phyloP scores from a whole-genome alignment of 2,113 vertebrate species.

The Cyprinodon variegatus region DNA sequence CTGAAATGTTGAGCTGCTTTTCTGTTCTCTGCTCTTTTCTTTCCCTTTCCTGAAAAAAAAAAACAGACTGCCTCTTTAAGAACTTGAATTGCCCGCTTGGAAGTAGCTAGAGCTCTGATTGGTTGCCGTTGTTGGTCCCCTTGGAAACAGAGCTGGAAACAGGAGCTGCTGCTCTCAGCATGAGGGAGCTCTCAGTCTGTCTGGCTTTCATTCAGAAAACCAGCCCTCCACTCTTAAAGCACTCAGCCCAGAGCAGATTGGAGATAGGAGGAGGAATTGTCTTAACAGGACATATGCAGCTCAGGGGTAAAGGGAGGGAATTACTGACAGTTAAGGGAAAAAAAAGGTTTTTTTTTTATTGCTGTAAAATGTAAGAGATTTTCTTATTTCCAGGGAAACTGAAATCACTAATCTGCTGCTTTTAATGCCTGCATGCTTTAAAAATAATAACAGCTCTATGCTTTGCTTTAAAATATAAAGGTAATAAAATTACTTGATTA shows the following conservation, averaged over 20 bases:
- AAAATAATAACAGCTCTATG: background rate
- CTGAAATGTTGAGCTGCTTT: conserved; percentile 57
- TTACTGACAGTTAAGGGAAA: background rate
- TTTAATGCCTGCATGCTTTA: background rate
- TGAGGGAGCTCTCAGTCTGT: conserved; percentile 68
- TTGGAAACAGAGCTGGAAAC: conserved; percentile 76
- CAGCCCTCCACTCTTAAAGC: conserved; percentile 35
- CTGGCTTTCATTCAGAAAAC: conserved; percentile 76
- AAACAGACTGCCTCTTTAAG: conserved; percentile 77
- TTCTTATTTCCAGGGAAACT: too few relatives aligned
- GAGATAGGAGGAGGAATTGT: conserved; percentile 12
- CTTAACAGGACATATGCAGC: background rate
- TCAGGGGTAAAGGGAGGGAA: background rate
- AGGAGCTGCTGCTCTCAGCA: conserved; percentile 66
- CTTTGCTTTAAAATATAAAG: background rate
- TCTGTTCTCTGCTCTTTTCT: conserved; percentile 31
- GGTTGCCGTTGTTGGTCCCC: conserved; percentile 71
- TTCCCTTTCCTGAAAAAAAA: background rate
- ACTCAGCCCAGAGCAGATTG: conserved; percentile 1
- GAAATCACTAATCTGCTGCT: background rate
- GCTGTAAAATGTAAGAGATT: background rate
- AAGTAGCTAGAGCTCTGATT: conserved; percentile 68
- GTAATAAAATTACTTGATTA: background rate
- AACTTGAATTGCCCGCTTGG: conserved; percentile 81
- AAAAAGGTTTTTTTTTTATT: background rate